Conservation (phyloP, 2,113 vertebrate species). For the Arizona elegans region DNA sequence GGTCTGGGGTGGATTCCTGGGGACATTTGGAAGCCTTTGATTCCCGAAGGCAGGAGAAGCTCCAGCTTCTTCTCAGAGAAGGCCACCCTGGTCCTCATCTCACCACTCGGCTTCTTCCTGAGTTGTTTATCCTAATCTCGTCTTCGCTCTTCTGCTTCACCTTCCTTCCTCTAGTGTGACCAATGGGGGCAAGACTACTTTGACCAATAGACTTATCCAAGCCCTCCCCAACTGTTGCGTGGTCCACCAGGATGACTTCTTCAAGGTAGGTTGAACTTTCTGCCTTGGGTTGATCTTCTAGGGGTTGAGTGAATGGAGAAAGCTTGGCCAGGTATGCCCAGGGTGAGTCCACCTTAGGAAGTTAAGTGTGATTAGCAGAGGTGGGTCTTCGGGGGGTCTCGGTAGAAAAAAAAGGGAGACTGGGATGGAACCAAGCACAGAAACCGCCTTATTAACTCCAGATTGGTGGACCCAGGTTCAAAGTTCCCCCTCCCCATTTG, state of each 20-base stretch:
- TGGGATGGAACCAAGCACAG: neutral
- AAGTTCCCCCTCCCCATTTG: neutral
- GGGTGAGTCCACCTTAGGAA: neutral
- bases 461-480: neutral
- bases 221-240: constrained; percentile 90
- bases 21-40: neutral
- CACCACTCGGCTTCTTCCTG: neutral
- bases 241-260: constrained; percentile 94
- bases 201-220: constrained; percentile 79
- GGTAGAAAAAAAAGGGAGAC: neutral
- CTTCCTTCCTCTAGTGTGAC: constrained; percentile 74
- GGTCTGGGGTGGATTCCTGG: neutral
- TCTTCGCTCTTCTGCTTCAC: neutral
- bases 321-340: neutral
- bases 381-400: neutral
- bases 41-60: neutral
- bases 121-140: neutral
- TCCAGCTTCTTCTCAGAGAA: neutral
- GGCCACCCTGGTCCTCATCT: neutral
- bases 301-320: neutral
- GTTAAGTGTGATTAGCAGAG: neutral
- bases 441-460: neutral
- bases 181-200: constrained; percentile 92
- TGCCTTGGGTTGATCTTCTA: neutral
- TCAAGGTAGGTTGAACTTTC: constrained; percentile 77